Base-by-base conservation (phyloP, 35 echinoderm and acorn worm species). In the Stichopus chloronotus region DNA sequence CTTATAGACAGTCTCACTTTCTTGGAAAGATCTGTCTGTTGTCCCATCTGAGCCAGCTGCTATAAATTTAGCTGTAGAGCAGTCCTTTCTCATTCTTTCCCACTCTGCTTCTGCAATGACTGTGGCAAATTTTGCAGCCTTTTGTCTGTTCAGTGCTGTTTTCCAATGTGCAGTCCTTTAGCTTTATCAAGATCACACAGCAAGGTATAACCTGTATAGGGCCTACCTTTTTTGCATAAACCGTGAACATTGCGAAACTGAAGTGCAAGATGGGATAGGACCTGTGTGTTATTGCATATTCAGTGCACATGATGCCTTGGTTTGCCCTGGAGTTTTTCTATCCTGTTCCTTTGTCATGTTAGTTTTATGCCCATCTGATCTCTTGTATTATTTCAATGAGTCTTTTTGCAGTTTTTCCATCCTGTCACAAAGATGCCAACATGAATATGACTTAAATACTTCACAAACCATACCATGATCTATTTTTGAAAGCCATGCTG, bases 91-190 rank as follows among this genome's bases (percentile, higher is more conserved):
- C 11, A 76, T 5, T 76, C 11, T 76, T 76, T 76, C 71, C 4
- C 4, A 23, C 71, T 76, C 63, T 20, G 10, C 54, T 57, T 87
- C 83, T n/a, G 83, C 83, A 87, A 87, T 87, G 23, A 7, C 22
- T 12, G 53, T 57, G 53, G 53, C 57, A 57, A 87, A 87, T 57
- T 57, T 57, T 57, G 53, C 19, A 57, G 83, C 83, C 53, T n/a
- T 57, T 87, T 58, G 19, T 53, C 83, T 12, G 43, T 87, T 87
- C 80, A 4, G 80, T 83, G 54, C 16, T 43, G 24, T 25, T 83
- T 83, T 25, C 80, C 80, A 43, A 83, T 56, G 83, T 87, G 21
- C 53, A 87, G 2, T 17, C 83, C 83, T 87, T 87, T 87, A 53
- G 57, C 83, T 20, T 56, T 57, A 57, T 87, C 83, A 6, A 87